Base-by-base conservation (phyloP, 2,113 vertebrate genomes). In the Syngnathoides biaculeatus region DNA sequence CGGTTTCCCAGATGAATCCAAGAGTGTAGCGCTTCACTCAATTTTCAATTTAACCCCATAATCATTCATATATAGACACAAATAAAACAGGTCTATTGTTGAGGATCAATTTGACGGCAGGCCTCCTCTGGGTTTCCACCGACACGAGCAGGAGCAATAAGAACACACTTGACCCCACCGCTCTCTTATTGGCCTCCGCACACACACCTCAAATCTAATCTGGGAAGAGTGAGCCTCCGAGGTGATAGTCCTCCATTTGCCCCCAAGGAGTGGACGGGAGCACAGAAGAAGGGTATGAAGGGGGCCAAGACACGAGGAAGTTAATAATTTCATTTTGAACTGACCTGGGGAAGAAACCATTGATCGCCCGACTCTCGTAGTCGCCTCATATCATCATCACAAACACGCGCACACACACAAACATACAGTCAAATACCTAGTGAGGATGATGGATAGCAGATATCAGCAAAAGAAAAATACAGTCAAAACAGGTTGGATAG, bases 111-210 rank as follows among this genome's bases (percentile, higher is more conserved):
- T 83, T 71, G 69, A 55, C 60, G 61, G 68, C 68, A 61, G 64
- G 61, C 39, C 66, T 73, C 75, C 72, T 73, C 64, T 79, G 74
- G 84, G 84, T 89, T 84, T 87, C 84, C 80, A 84, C 66, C 45
- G 85, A 82, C 82, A 84, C 64, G 52, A 73, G 85, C 77, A 84
- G 89, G 90, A 90, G 88, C 89, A 92, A 90, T 92, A 91, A 89
- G 84, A 79, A 73, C 84, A 81, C 86, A 90, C 86, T 92, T 92
- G 89, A 92, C 90, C 91, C 74, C 73, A 66, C 67, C 82, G 86
- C 82, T 85, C 86, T 83, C 80, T 87, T 80, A 85, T 79, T 88
- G 84, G 80, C 80, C 85, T 80, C 67, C 80, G 74, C 65, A 78
- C 68, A 72, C 71, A 74, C 79, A 81, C 75, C 79, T 81, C 83